phyloP scores from a whole-genome alignment of 2,888 invertebrate species.

The Heteromyza rotundicornis region DNA sequence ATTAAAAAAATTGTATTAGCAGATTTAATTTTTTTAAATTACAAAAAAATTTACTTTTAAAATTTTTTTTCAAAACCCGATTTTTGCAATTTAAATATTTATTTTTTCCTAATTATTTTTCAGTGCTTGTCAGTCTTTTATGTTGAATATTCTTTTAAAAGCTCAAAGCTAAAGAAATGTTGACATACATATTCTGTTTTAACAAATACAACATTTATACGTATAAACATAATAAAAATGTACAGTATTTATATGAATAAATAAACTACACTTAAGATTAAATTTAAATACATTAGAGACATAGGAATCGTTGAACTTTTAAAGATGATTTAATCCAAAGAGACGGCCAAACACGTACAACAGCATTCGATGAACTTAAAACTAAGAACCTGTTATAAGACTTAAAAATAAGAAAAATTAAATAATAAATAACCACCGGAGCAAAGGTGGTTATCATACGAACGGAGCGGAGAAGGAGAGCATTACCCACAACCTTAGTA shows the following conservation, averaged over 20 bases:
- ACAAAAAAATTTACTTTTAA: too few species aligned
- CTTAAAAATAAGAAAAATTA: slow-evolving; percentile 25
- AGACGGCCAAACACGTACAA: too few species aligned
- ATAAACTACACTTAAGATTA: background rate
- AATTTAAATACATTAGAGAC: slow-evolving; percentile 19
- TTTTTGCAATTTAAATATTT: too few species aligned
- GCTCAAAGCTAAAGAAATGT: too few species aligned
- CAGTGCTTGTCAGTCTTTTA: too few species aligned
- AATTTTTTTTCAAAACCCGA: too few species aligned
- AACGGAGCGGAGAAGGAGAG: slow-evolving; percentile 39
- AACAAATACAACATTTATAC: too few species aligned
- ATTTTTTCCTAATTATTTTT: too few species aligned
- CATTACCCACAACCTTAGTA: slow-evolving; percentile 51
- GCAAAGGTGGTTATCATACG: slow-evolving; percentile 8
- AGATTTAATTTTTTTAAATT: too few species aligned
- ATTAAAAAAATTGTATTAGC: too few species aligned
- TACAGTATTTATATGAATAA: background rate
- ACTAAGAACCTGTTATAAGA: slow-evolving; percentile 39
- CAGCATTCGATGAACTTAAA: slow-evolving; percentile 27
- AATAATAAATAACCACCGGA: slow-evolving; percentile 8
- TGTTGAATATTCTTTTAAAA: too few species aligned
- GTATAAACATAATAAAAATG: background rate
- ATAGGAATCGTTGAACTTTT: slow-evolving; percentile 27
- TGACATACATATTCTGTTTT: too few species aligned
- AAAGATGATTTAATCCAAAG: background rate